Percentiles rank a stretch among this genome's conserved stretches.
Evolutionary conservation across 2,797 vertebrate species (phyloP).

Genomic region (Rhynchonycteris naso): DNA sequence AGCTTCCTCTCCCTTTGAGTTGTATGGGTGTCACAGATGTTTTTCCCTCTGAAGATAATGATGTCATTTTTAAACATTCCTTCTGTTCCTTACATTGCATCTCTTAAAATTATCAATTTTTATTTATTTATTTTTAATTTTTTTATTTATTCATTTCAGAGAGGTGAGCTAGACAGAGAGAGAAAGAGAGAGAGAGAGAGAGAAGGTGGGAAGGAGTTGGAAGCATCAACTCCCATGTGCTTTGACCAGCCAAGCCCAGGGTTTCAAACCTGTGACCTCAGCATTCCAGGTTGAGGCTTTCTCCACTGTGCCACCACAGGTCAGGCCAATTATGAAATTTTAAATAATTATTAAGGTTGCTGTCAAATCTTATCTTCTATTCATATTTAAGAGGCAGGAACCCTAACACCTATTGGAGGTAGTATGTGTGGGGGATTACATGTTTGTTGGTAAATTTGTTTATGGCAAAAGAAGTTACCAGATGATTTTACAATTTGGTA

Average conservation of each 20-base stretch:
- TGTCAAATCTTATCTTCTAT: neutral
- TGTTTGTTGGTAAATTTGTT: neutral
- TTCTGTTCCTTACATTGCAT: neutral
- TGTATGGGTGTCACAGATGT: neutral
- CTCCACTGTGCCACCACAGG: no score
- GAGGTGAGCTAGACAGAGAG: no score
- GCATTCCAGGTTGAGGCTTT: no score
- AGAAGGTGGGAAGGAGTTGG: no score
- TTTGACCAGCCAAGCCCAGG: no score
- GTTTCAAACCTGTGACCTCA: no score
- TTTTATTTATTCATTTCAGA: no score
- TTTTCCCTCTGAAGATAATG: neutral
- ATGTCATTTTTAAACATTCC: neutral
- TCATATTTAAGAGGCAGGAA: neutral
- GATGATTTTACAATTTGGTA: neutral
- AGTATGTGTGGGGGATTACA: neutral
- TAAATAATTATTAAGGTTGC: neutral
- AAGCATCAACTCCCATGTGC: no score
- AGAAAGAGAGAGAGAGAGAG: no score
- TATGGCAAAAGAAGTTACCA: neutral
- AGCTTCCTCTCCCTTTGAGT: neutral
- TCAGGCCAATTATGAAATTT: neutral
- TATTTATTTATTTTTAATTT: neutral
- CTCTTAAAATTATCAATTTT: neutral
- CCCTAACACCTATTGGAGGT: neutral